These are phyloP conservation scores for Australoheros scitulus DNA, from an alignment of 2,113 vertebrate species.

Conservation along the genomic window DNA sequence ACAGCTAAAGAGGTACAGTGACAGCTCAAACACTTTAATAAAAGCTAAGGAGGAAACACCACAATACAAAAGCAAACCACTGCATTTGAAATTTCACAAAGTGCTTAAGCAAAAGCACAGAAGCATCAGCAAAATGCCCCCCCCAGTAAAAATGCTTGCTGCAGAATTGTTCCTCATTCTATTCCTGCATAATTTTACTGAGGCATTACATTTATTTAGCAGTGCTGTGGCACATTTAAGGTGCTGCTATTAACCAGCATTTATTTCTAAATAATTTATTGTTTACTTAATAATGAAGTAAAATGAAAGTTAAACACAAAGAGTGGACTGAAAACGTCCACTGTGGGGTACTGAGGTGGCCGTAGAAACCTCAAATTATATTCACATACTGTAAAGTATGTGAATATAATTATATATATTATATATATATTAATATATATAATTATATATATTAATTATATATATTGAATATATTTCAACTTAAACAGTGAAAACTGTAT, in stretches of 20 bases:
- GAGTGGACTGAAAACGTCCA: neutral
- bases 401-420: too few relatives aligned
- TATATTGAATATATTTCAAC: too few relatives aligned
- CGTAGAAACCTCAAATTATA: neutral
- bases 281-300: neutral
- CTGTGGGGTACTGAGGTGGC: neutral
- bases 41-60: neutral
- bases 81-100: neutral
- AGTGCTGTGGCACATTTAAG: neutral
- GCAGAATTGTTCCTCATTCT: neutral
- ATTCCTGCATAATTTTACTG: neutral
- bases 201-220: neutral
- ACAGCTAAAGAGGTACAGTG: neutral
- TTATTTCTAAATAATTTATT: neutral
- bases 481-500: neutral
- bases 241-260: neutral
- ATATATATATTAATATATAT: too few relatives aligned
- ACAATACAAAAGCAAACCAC: neutral
- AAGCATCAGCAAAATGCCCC: neutral
- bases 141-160: neutral
- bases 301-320: neutral
- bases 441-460: too few relatives aligned
- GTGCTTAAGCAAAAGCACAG: neutral
- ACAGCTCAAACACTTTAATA: neutral
- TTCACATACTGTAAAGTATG: neutral